Conservation (phyloP, 2,888 invertebrate genomes). For the Salticus scenicus region DNA sequence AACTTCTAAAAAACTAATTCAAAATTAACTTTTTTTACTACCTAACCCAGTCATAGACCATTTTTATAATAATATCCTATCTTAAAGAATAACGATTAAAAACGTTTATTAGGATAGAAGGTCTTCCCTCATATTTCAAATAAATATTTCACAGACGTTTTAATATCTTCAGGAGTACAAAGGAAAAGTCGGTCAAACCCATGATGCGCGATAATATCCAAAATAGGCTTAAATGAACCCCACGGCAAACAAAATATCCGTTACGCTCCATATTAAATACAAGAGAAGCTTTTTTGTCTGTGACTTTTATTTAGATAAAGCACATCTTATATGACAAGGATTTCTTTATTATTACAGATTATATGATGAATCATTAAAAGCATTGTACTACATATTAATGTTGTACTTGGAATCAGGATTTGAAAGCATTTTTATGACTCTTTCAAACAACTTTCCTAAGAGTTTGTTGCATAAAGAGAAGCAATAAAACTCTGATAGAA, state of each 20-base stretch:
- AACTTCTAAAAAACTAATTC: no score
- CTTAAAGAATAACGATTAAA: no score
- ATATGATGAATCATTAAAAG: background rate
- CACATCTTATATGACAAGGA: background rate
- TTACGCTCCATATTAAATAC: constrained; percentile 53
- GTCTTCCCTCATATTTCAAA: background rate
- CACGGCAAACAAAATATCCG: constrained; percentile 23
- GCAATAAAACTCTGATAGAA: no score
- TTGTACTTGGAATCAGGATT: no score
- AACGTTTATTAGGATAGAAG: no score
- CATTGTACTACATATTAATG: background rate
- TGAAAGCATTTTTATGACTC: no score
- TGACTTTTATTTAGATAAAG: background rate
- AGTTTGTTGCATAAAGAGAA: no score
- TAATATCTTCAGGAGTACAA: background rate
- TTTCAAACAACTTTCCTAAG: no score
- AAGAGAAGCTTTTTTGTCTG: constrained; percentile 21
- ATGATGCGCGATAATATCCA: constrained; percentile 7
- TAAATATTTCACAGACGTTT: background rate
- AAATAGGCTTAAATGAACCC: constrained; percentile 49
- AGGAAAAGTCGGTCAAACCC: constrained; percentile 43
- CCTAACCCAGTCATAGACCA: no score
- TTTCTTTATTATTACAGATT: background rate
- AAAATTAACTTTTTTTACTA: no score
- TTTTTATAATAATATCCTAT: no score